These are phyloP conservation scores for Phymorhynchus buccinoides DNA, from an alignment of 1,140 invertebrate genomes.

Conservation along the genomic window DNA sequence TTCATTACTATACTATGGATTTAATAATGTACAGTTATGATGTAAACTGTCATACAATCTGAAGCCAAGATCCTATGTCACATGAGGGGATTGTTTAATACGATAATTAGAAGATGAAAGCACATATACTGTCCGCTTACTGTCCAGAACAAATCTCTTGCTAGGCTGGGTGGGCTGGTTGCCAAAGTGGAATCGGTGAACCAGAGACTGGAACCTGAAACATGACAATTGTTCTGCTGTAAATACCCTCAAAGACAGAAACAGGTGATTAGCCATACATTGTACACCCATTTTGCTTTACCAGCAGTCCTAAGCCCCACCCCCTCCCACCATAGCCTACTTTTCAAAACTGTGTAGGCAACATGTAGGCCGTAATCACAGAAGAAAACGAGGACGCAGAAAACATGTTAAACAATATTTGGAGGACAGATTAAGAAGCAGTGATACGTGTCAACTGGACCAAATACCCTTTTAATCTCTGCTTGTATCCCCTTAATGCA, in stretches of 20 bases:
- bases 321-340: too few species aligned
- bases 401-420: neutral
- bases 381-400: neutral
- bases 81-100: too few species aligned
- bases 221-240: neutral
- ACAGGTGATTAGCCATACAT: neutral
- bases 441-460: too few species aligned
- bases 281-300: neutral
- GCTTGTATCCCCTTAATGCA: too few species aligned
- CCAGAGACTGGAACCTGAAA: slow-evolving; percentile 27
- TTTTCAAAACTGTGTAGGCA: neutral
- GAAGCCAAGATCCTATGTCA: too few species aligned
- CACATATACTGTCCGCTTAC: neutral
- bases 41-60: too few species aligned
- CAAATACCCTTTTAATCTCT: too few species aligned
- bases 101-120: too few species aligned
- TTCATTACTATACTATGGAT: too few species aligned
- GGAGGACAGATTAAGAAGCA: too few species aligned
- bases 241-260: neutral
- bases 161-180: neutral
- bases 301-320: neutral
- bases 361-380: neutral
- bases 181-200: neutral
- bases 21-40: too few species aligned
- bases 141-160: neutral